Evolutionary conservation across 2,888 invertebrate genomes (phyloP).

Genomic region (Chouioia cunea): DNA sequence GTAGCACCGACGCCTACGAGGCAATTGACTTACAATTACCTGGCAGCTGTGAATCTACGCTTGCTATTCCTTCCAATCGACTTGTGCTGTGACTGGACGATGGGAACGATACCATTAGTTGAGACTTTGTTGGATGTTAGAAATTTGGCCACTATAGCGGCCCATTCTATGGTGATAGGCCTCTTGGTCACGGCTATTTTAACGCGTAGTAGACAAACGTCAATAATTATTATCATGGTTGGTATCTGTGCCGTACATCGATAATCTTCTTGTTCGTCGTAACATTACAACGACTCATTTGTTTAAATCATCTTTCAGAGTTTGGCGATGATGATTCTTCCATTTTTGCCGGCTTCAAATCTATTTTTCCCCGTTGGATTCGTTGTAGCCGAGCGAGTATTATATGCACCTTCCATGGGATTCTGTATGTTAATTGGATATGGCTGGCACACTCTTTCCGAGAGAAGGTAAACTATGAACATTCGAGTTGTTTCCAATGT

Average conservation of each 20-base stretch:
- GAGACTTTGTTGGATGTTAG: conserved; percentile 83
- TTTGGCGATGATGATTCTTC: conserved; percentile 87
- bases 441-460: conserved; percentile 81
- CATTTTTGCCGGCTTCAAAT: conserved; percentile 96
- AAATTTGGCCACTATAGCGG: conserved; percentile 82
- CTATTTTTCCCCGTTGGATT: conserved; percentile 98
- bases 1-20: conserved; percentile 85
- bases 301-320: conserved; percentile 73
- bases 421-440: conserved; percentile 93
- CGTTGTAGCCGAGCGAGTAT: conserved; percentile 94
- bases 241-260: conserved; percentile 52
- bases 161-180: conserved; percentile 75
- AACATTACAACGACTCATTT: background rate
- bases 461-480: conserved; percentile 69
- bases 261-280: too few species aligned
- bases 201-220: conserved; percentile 75
- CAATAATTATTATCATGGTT: conserved; percentile 79
- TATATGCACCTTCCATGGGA: conserved; percentile 98
- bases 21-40: conserved; percentile 93
- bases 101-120: conserved; percentile 93
- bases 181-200: conserved; percentile 72
- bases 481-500: background rate
- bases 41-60: conserved; percentile 92
- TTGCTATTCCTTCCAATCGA: conserved; percentile 89
- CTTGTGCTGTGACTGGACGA: conserved; percentile 98